phyloP scores from a whole-genome alignment of 2,113 vertebrate species.

The Sinocyclocheilus grahami region DNA sequence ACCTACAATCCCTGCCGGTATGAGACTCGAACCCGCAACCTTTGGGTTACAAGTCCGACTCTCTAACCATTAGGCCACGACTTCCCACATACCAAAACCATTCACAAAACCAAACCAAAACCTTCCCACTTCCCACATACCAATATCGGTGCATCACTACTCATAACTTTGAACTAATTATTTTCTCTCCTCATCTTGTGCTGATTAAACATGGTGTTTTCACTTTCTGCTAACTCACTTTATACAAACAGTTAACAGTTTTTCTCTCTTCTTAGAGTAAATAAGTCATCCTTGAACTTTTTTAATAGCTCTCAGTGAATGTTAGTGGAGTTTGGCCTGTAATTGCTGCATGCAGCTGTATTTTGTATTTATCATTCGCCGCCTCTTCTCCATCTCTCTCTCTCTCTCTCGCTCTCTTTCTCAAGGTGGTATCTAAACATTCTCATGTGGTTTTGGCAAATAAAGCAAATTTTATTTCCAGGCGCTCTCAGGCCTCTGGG shows the following conservation, averaged over 20 bases:
- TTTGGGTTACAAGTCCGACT: no score
- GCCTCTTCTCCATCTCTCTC: not conserved
- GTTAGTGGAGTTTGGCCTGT: not conserved
- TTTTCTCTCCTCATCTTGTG: not conserved
- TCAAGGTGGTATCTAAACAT: constrained; percentile 42
- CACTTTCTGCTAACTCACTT: not conserved
- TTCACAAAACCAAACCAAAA: no score
- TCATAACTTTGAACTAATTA: not conserved
- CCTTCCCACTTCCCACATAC: no score
- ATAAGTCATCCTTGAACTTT: not conserved
- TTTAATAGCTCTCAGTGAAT: not conserved
- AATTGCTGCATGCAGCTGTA: not conserved
- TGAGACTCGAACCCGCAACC: no score
- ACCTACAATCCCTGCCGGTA: no score
- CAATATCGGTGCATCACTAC: no score
- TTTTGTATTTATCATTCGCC: constrained; percentile 14
- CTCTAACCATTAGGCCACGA: no score
- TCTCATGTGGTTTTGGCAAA: constrained; percentile 62
- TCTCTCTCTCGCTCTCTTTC: not conserved
- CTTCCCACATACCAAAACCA: no score
- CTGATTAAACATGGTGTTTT: not conserved
- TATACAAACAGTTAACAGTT: not conserved
- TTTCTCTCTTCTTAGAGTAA: not conserved
- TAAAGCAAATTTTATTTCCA: constrained; percentile 58
- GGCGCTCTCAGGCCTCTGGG: constrained; percentile 48